Conservation (phyloP, 2,113 vertebrate genomes). For the Gobiocypris rarus region DNA sequence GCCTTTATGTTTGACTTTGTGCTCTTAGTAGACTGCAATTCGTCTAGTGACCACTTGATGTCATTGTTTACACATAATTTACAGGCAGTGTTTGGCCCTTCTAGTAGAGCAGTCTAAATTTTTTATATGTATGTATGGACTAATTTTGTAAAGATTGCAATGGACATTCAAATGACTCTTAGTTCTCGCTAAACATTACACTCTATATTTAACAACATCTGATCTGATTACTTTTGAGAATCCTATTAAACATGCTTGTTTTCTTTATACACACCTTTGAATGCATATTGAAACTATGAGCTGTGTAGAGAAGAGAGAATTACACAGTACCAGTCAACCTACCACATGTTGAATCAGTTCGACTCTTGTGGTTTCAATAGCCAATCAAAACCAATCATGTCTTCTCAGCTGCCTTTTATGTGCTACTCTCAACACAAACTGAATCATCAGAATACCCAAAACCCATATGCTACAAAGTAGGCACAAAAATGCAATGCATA, state of each 20-base stretch:
- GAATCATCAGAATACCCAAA: not conserved
- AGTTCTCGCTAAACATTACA: not conserved
- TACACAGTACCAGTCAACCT: conserved; percentile 5
- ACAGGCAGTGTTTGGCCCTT: not conserved
- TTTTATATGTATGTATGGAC: not conserved
- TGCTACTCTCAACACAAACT: not conserved
- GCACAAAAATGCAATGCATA: not conserved
- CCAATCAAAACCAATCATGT: conserved; percentile 35
- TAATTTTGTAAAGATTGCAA: not conserved
- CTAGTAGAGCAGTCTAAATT: too few species aligned
- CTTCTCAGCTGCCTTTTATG: conserved; percentile 27
- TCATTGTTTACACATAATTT: conserved; percentile 21
- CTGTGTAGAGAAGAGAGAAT: not conserved
- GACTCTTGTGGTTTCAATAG: conserved; percentile 11
- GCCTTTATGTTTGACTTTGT: not conserved
- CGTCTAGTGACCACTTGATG: conserved; percentile 42
- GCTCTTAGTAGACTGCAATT: not conserved
- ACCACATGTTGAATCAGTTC: not conserved
- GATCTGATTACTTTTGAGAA: not conserved
- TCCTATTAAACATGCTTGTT: conserved; percentile 11
- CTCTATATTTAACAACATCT: not conserved
- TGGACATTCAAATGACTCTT: not conserved
- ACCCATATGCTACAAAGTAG: not conserved
- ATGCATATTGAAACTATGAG: not conserved
- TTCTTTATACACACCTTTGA: conserved; percentile 14